Conservation (phyloP, 2,888 invertebrate genomes). For the Eupithecia exiguata region DNA sequence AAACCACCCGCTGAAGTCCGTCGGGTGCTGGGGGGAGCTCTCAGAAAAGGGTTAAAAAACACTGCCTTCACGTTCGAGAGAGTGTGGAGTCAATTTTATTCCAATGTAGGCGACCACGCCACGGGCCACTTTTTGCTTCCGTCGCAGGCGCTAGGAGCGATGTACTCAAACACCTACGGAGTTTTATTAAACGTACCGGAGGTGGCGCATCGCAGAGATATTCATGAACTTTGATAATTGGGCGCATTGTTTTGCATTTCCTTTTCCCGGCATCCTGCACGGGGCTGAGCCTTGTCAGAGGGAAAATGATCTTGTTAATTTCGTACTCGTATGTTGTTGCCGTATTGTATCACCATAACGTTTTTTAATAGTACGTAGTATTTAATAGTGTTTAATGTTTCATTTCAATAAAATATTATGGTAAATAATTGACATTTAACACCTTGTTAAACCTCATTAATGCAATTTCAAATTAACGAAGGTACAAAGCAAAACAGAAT, state of each 20-base stretch:
- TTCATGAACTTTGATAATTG: conserved; percentile 48
- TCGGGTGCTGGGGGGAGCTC: conserved; percentile 62
- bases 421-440: not conserved
- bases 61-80: conserved; percentile 81
- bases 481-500: conserved; percentile 65
- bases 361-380: not conserved
- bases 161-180: conserved; percentile 81
- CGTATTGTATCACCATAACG: not conserved
- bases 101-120: conserved; percentile 83
- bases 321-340: conserved; percentile 4
- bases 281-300: conserved; percentile 8
- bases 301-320: conserved; percentile 14
- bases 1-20: conserved; percentile 83
- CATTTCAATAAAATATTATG: not conserved
- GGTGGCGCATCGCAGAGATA: conserved; percentile 39
- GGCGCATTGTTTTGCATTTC: conserved; percentile 45
- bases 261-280: conserved; percentile 40
- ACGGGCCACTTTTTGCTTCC: conserved; percentile 82
- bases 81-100: conserved; percentile 84
- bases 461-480: conserved; percentile 66
- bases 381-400: too few species aligned
- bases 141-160: conserved; percentile 79
- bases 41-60: conserved; percentile 77
- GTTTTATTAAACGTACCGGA: conserved; percentile 76
- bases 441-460: conserved; percentile 46